These are phyloP conservation scores for Phymatocera aterrima DNA, from an alignment of 2,888 invertebrate species.

Conservation along the genomic window DNA sequence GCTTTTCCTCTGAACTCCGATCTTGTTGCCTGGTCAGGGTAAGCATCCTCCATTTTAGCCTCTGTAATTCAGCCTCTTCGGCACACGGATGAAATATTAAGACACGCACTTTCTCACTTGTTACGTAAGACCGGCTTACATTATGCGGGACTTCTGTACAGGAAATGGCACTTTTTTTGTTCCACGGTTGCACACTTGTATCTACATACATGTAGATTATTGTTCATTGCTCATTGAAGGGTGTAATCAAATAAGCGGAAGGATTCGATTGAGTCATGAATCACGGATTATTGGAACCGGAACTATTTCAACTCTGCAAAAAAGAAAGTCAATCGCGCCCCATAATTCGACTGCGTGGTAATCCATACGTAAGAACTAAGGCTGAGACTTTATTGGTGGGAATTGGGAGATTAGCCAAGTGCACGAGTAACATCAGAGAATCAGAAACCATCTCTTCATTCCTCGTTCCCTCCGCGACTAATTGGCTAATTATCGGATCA, in stretches of 20 bases:
- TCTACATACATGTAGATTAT: not conserved
- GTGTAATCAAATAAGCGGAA: not conserved
- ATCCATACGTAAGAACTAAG: constrained; percentile 12
- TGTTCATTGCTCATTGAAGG: not conserved
- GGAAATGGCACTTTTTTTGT: not conserved
- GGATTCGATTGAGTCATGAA: not conserved
- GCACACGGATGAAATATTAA: not conserved
- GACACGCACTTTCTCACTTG: not conserved
- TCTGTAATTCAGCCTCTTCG: constrained; percentile 52
- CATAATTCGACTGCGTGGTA: not conserved
- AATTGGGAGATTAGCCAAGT: constrained; percentile 35
- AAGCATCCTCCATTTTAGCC: constrained; percentile 64
- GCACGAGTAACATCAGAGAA: constrained; percentile 12
- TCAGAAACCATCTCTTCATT: constrained; percentile 1
- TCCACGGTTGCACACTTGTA: not conserved
- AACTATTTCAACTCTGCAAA: not conserved
- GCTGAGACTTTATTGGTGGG: constrained; percentile 24
- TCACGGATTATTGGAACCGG: not conserved
- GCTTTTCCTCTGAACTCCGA: constrained; percentile 54
- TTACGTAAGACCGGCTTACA: not conserved
- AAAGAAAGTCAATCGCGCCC: not conserved
- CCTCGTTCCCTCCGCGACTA: constrained; percentile 12
- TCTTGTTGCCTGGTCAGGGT: not conserved
- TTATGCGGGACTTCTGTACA: not conserved
- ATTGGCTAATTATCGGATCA: constrained; percentile 52